Conservation (phyloP, 2,797 vertebrate species). For the Danio kyathit region DNA sequence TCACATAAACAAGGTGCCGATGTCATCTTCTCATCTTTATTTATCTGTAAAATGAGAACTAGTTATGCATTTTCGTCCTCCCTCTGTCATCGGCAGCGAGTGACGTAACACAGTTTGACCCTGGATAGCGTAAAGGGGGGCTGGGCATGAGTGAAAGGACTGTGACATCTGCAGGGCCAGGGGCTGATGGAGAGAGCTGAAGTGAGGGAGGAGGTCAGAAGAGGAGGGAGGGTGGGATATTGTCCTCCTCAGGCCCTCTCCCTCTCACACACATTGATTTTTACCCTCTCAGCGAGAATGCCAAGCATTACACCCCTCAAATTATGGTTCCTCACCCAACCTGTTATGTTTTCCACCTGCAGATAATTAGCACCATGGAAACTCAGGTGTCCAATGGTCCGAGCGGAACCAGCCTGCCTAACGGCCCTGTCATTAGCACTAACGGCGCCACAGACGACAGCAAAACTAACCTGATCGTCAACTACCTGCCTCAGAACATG, state of each 20-base stretch:
- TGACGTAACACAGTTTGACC: constrained; percentile 80
- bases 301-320: background rate
- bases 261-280: constrained; percentile 69
- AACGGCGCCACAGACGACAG: constrained; percentile 91
- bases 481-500: constrained; percentile 99
- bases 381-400: constrained; percentile 96
- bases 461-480: constrained; percentile 98
- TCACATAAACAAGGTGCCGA: constrained; percentile 31
- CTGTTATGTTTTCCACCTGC: constrained; percentile 78
- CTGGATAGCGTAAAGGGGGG: constrained; percentile 71
- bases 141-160: constrained; percentile 70
- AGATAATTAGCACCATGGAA: constrained; percentile 99
- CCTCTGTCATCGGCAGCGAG: constrained; percentile 57
- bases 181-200: constrained; percentile 70
- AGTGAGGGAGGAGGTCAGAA: constrained; percentile 61
- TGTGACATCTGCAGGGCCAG: constrained; percentile 82
- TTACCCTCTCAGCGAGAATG: constrained; percentile 60
- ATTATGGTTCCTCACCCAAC: background rate
- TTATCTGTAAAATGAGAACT: constrained; percentile 36
- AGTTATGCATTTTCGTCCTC: constrained; percentile 62
- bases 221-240: constrained; percentile 65
- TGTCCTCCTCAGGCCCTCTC: constrained; percentile 66
- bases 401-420: constrained; percentile 88
- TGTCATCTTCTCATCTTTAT: background rate
- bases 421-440: constrained; percentile 90